A percentile compares a stretch with the other conserved stretches of the same genome.
These are phyloP conservation scores for Drosophila watanabei DNA, from an alignment of 1,140 invertebrate species.

Conservation along the genomic window DNA sequence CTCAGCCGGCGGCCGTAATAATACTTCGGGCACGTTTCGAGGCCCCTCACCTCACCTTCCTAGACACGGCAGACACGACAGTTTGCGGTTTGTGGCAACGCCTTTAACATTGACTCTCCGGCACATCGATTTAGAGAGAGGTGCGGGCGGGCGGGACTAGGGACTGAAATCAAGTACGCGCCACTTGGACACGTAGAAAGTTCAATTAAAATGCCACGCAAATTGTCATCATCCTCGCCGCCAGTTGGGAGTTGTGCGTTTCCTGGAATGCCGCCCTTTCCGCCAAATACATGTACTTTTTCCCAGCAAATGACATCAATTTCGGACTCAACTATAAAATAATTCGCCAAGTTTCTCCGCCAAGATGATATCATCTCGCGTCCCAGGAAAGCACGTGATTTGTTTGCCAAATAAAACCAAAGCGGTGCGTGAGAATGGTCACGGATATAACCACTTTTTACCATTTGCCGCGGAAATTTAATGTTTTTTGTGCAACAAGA, in stretches of 20 bases:
- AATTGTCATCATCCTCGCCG: slow-evolving; percentile 74
- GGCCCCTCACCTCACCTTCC: slow-evolving; percentile 35
- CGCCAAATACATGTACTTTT: background rate
- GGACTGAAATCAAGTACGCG: slow-evolving; percentile 46
- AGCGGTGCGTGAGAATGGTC: slow-evolving; percentile 30
- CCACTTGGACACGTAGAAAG: slow-evolving; percentile 81
- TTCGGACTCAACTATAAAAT: slow-evolving; percentile 57
- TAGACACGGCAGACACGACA: slow-evolving; percentile 43
- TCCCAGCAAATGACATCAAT: slow-evolving; percentile 46
- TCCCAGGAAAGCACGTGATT: slow-evolving; percentile 55
- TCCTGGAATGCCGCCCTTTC: slow-evolving; percentile 34
- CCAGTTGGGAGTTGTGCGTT: slow-evolving; percentile 35
- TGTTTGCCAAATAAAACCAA: slow-evolving; percentile 40
- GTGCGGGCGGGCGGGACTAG: slow-evolving; percentile 9
- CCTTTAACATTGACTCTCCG: slow-evolving; percentile 56
- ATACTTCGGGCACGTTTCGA: slow-evolving; percentile 76
- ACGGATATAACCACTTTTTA: slow-evolving; percentile 18
- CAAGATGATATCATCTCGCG: slow-evolving; percentile 60
- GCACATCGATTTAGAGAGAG: slow-evolving; percentile 35
- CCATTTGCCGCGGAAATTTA: slow-evolving; percentile 1
- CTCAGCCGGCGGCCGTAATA: slow-evolving; percentile 30
- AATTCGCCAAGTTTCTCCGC: slow-evolving; percentile 46
- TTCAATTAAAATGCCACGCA: slow-evolving; percentile 81
- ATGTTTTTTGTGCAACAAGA: slow-evolving; percentile 15
- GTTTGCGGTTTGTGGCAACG: slow-evolving; percentile 57